Base-by-base conservation (phyloP, 1,140 invertebrate genomes). In the Atopsyche davidsoni region DNA sequence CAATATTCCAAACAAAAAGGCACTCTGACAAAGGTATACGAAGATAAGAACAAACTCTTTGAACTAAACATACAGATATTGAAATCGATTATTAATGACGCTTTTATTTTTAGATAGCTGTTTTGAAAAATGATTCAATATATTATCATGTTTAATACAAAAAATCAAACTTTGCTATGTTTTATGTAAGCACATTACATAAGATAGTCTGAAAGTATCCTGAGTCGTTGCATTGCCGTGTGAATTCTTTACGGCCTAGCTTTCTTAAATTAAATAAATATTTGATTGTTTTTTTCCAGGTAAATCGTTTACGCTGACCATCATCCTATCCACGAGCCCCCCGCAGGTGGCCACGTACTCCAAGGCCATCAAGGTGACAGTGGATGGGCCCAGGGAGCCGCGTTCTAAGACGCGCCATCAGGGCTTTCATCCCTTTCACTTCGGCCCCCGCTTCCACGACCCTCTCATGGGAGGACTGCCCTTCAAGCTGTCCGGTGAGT, bases 341-440 rank as follows among this genome's bases (percentile, higher is more conserved):
- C 89, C 92, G 13, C 92, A 98, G 75, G 82, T 98, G 24, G 87
- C 90, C 10, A 94, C 92, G 2, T 90, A 95, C 66, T 85, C 79
- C 46, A 96, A 97, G 66, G 94, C 94, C 24, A 98, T 98, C 65
- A 98, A 98, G 75, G 94, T 99, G 36, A 98, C 96, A 0, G 96
- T 98, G 28, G 96, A 99, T 68, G 96, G 96, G 40, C 96, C 96
- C 0, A 51, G 96, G 59, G 95, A 98, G 66, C 94, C 95, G 1
- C 76, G 96, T 56, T 95, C 90, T 21, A 97, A 97, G 77, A 89
- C 90, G 59, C 77, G 87, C 44, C 86, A 89, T 63, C 86, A 87
- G 64, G 80, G 83, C 32, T 89, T 90, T 64, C 87, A 90, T 75
- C 87, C 86, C 25, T 90, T 88, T 68, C 86, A 87, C 60, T 90